A percentile compares a stretch with the other conserved stretches of the same genome.
These are phyloP conservation scores for Drosophila antonietae DNA, from an alignment of 2,888 invertebrate genomes.

Conservation along the genomic window DNA sequence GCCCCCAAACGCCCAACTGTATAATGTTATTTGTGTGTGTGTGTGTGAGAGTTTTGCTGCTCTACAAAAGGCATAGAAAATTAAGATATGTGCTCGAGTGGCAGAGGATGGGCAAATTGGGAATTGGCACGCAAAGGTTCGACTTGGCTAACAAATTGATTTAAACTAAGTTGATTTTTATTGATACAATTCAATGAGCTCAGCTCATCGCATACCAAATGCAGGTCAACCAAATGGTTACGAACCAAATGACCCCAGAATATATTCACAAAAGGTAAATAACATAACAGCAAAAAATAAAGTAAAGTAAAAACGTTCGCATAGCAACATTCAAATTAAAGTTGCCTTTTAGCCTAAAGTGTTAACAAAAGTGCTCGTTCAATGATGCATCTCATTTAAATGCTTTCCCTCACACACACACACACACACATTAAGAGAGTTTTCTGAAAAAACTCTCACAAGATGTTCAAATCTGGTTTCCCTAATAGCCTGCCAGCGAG, in stretches of 20 bases:
- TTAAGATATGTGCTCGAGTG: slow-evolving; percentile 31
- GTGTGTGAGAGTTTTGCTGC: slow-evolving; percentile 4
- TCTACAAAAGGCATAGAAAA: slow-evolving; percentile 32
- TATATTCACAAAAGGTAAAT: slow-evolving; percentile 40
- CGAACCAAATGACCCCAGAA: background rate
- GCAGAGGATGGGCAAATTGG: slow-evolving; percentile 10
- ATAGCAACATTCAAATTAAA: slow-evolving; percentile 64
- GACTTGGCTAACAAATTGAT: slow-evolving; percentile 57
- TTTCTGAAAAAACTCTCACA: slow-evolving; percentile 2
- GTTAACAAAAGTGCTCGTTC: slow-evolving; percentile 34
- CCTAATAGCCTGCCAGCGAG: background rate
- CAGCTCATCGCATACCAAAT: slow-evolving; percentile 10
- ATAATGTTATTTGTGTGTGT: slow-evolving; percentile 32
- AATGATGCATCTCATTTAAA: slow-evolving; percentile 57
- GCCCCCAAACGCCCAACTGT: background rate
- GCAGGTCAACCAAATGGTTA: slow-evolving; percentile 8
- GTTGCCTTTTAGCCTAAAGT: slow-evolving; percentile 42
- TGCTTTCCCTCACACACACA: slow-evolving; percentile 16
- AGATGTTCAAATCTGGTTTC: slow-evolving; percentile 22
- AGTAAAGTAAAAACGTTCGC: background rate
- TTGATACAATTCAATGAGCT: slow-evolving; percentile 62
- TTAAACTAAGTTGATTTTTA: slow-evolving; percentile 70
- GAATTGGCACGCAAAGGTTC: slow-evolving; percentile 26
- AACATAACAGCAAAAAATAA: background rate
- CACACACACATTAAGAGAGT: background rate